phyloP scores from a whole-genome alignment of 2,888 invertebrate species.

The Eupsilia transversa region DNA sequence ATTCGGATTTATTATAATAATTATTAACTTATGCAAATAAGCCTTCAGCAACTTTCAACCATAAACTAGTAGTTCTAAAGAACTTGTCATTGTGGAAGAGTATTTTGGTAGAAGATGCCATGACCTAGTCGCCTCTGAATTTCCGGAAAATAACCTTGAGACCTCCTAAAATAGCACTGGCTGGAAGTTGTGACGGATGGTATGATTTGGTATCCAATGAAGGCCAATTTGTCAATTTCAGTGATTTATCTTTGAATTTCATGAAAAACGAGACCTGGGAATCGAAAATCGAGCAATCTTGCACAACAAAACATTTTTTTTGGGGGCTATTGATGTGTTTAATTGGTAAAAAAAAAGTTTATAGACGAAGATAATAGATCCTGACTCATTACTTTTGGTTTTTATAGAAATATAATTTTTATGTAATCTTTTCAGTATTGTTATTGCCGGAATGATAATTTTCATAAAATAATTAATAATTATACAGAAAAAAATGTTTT shows the following conservation, averaged over 20 bases:
- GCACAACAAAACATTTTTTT: not conserved
- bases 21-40: not conserved
- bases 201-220: constrained; percentile 27
- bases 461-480: no score
- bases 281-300: not conserved
- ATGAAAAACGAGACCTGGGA: constrained; percentile 18
- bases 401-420: not conserved
- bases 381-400: not conserved
- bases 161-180: constrained; percentile 35
- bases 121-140: constrained; percentile 24
- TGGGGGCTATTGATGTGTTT: not conserved
- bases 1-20: not conserved
- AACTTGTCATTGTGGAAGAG: constrained; percentile 1
- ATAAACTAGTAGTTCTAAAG: not conserved
- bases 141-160: constrained; percentile 12
- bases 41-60: not conserved
- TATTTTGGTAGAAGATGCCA: constrained; percentile 12
- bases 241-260: constrained; percentile 34
- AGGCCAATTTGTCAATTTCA: constrained; percentile 11
- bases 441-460: no score
- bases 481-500: no score
- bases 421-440: no score
- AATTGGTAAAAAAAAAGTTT: not conserved
- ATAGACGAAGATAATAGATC: no score
- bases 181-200: constrained; percentile 20